These are phyloP conservation scores for Atherix ibis DNA, from an alignment of 2,888 invertebrate genomes.

Conservation along the genomic window DNA sequence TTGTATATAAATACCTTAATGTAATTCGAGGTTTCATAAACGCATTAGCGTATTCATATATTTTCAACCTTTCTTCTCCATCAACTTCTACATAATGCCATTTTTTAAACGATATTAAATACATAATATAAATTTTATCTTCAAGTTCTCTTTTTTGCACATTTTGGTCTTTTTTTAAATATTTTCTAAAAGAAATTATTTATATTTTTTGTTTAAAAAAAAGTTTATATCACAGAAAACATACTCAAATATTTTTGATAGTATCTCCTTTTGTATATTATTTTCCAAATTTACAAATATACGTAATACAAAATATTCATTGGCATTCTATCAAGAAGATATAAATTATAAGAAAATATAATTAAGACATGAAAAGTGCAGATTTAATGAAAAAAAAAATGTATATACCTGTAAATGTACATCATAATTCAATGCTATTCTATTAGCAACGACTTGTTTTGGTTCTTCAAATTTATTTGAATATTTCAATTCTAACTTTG, in stretches of 20 bases:
- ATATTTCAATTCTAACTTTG: conserved; percentile 6
- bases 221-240: not conserved
- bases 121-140: conserved; percentile 5
- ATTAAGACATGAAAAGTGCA: not conserved
- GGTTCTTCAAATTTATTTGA: conserved; percentile 7
- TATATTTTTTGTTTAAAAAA: not conserved
- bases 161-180: conserved; percentile 1
- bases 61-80: conserved; percentile 4
- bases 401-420: conserved; percentile 6
- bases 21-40: conserved; percentile 4
- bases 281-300: conserved; percentile 3
- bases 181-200: conserved; percentile 6
- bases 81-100: conserved; percentile 6
- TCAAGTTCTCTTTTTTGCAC: not conserved
- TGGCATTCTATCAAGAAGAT: not conserved
- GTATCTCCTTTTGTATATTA: conserved; percentile 5
- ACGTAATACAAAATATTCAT: conserved; percentile 2
- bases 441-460: conserved; percentile 1
- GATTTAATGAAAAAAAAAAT: not conserved
- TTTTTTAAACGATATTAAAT: conserved; percentile 4
- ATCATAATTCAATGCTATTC: conserved; percentile 6
- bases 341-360: not conserved
- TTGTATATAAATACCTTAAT: no score
- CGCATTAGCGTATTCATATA: conserved; percentile 5
- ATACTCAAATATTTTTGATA: conserved; percentile 6